These are phyloP conservation scores for Zingel zingel DNA, from an alignment of 2,113 vertebrate species.

Conservation along the genomic window DNA sequence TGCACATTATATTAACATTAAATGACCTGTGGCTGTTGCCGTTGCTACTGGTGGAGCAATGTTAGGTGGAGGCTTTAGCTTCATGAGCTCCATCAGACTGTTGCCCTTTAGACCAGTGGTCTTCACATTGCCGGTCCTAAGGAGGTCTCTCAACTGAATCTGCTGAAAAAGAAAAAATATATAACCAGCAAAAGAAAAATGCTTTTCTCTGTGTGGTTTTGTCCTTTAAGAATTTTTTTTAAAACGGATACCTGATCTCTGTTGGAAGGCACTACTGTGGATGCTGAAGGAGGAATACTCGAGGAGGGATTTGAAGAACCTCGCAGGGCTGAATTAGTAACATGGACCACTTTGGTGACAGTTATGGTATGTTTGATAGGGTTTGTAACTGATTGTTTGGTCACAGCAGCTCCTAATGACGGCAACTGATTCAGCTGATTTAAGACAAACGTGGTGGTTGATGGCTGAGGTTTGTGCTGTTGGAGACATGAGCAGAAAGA, in stretches of 20 bases:
- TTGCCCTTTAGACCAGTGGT: slow-evolving; percentile 86
- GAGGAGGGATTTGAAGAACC: slow-evolving; percentile 84
- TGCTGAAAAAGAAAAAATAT: slow-evolving; percentile 36
- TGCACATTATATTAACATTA: slow-evolving; percentile 30
- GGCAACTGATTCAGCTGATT: slow-evolving; percentile 99
- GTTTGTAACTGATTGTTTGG: slow-evolving; percentile 91
- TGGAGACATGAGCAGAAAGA: slow-evolving; percentile 27
- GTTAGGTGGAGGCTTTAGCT: slow-evolving; percentile 95
- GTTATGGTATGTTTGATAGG: slow-evolving; percentile 94
- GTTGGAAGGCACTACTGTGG: slow-evolving; percentile 87
- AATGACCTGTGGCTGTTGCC: slow-evolving; percentile 90
- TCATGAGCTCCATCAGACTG: slow-evolving; percentile 98
- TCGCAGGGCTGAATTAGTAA: slow-evolving; percentile 77
- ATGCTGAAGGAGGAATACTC: slow-evolving; percentile 78
- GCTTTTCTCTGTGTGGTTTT: too few species aligned
- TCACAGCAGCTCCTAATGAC: slow-evolving; percentile 91
- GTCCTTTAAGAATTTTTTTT: too few species aligned
- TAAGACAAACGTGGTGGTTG: slow-evolving; percentile 98
- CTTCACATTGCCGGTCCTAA: slow-evolving; percentile 88
- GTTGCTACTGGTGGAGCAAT: slow-evolving; percentile 96
- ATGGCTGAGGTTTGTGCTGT: slow-evolving; percentile 93
- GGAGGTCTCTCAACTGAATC: slow-evolving; percentile 92
- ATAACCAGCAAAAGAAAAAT: neutral
- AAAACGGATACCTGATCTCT: slow-evolving; percentile 88
- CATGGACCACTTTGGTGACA: slow-evolving; percentile 96